Evolutionary conservation across 2,888 invertebrate species (phyloP), one percentile per base, ranked within the genome.

Genomic region (Acanthococcus lagerstroemiae): DNA sequence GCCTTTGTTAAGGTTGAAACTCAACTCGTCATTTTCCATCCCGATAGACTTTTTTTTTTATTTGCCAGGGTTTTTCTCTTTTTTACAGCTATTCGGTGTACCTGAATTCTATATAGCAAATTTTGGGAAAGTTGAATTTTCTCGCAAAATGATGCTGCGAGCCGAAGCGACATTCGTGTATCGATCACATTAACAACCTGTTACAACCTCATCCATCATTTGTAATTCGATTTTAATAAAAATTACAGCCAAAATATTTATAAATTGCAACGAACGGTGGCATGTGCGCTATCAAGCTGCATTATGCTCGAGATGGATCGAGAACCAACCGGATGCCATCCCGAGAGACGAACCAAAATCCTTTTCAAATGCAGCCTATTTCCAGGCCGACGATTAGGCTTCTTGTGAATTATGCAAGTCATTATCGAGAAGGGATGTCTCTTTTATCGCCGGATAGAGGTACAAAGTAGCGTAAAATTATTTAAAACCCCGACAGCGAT

Each of bases 211-310:
- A 60, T 60, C 60, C 48, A 60, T 60, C 60, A 60, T 48, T 17
- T 48, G 26, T 27, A 48, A 60, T 60, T 48, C 22, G 30, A 27
- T 26, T 60, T 60, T 25, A 48, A 60, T 48, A 48, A 48, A 60
- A 60, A 60, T 52, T 60, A 60, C 60, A 26, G 27, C 48, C 60
- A 60, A 60, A 60, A 60, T 60, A 60, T 60, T 60, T 60, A 60
- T 60, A 60, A 60, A 60, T 60, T 50, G 26, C 3, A 22, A 25
- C 48, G 46, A 37, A 60, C 60, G 46, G 60, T 60, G 48, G 60
- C 60, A 46, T 26, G 12, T 2, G 25, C 37, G 48, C 37, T 55
- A 26, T 45, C 24, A n/a, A 25, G 6, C 46, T 44, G 37, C 6
- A 37, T 37, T 45, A 45, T 45, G 48, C 17, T 44, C 12, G 25